Base-by-base conservation (phyloP, 2,888 invertebrate genomes). In the Eilema depressum region DNA sequence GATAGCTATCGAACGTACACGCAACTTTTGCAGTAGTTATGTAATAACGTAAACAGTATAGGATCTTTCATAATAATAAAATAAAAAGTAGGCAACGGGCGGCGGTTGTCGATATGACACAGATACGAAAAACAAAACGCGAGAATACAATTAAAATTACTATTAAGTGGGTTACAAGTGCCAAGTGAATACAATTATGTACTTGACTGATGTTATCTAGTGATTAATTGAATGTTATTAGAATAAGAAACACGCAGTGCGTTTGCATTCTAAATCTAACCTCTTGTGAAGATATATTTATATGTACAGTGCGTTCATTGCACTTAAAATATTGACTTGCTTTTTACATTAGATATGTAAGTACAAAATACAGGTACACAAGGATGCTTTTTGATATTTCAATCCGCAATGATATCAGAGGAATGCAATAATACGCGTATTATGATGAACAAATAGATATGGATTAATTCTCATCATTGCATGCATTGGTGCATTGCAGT, bases 11-110 rank as follows among this genome's bases (percentile, higher is more conserved):
- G 33, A 67, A 69, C 61, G 60, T 62, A 62, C 63, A 74, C 80
- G 71, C 73, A 75, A 77, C 70, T 68, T 63, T 71, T 68, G 65
- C 70, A 47, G 59, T 56, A 80, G 33, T 79, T 82, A 82, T 53
- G 25, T 75, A 79, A 79, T 65, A 64, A 17, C 60, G 66, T 73
- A 68, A 70, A 79, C 64, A 68, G 12, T 75, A 63, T 65, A 71
- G 17, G 64, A 47, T 70, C 64, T 80, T 77, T 78, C 71, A 71
- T 77, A 76, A 61, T 30, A 61, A 28, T 60, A 30, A 53, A 53
- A 12, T 37, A 20, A 47, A 53, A 68, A 66, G 59, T n/a, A 10
- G 28, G 23, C 69, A 63, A 68, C 68, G 61, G 41, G 12, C 37
- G 26, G 66, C 70, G 47, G 28, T 56, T 56, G 14, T 63, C 62